phyloP scores from a whole-genome alignment of 92 coral and sea anemone genomes.

The Palythoa grandis region DNA sequence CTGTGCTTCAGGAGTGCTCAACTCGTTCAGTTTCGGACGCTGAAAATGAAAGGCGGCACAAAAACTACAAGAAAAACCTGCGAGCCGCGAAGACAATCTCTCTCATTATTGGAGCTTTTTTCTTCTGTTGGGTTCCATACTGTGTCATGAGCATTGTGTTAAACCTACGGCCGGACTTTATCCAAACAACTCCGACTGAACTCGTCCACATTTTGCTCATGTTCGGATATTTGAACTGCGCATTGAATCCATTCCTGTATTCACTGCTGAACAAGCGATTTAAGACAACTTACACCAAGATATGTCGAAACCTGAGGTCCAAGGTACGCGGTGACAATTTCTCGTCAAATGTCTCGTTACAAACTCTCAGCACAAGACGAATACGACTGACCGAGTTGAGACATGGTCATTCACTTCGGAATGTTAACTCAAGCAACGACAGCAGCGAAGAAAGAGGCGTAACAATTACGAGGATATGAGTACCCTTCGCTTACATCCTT shows the following conservation, averaged over 20 bases:
- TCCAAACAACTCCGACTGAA: conserved; percentile 23
- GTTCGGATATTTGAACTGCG: conserved; percentile 86
- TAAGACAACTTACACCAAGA: conserved; percentile 52
- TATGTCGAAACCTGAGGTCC: conserved; percentile 19
- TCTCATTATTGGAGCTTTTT: conserved; percentile 68
- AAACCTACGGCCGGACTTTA: conserved; percentile 40
- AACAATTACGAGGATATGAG: too few relatives aligned
- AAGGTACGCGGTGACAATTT: neutral
- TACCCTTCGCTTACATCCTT: too few relatives aligned
- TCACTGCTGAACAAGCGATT: conserved; percentile 78
- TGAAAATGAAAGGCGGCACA: conserved; percentile 49
- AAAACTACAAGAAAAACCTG: conserved; percentile 60
- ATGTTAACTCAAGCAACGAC: conserved; percentile 7
- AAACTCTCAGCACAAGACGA: conserved; percentile 32
- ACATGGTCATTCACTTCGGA: conserved; percentile 15
- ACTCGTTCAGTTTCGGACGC: conserved; percentile 32
- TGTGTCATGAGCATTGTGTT: conserved; percentile 56
- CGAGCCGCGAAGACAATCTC: conserved; percentile 77
- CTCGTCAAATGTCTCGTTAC: conserved; percentile 5
- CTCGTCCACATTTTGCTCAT: conserved; percentile 45
- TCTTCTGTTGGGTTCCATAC: conserved; percentile 82
- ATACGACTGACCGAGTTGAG: conserved; percentile 8
- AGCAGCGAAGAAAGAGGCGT: conserved; percentile 4
- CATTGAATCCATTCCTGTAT: conserved; percentile 81
- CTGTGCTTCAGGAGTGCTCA: conserved; percentile 45